Evolutionary conservation across 2,888 invertebrate species (phyloP).

Genomic region (Sipha maydis): DNA sequence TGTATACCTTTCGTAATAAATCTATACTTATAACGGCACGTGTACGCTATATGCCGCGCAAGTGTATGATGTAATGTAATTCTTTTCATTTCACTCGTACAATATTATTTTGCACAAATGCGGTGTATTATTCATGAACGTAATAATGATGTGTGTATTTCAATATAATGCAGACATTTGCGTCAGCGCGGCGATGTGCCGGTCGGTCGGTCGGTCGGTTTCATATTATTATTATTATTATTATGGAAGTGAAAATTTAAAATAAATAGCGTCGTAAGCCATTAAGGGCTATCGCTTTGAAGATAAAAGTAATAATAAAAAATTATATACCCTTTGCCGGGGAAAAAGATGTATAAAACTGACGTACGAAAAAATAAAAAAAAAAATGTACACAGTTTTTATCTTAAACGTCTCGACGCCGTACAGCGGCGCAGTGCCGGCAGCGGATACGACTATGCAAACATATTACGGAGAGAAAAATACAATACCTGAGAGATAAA

Average conservation of each 20-base stretch:
- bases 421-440: not conserved
- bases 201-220: not conserved
- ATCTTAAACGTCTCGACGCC: slow-evolving; percentile 32
- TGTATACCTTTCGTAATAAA: too few species aligned
- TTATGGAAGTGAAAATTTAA: slow-evolving; percentile 52
- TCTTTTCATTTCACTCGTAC: too few species aligned
- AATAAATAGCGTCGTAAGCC: slow-evolving; percentile 55
- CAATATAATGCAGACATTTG: not conserved
- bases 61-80: too few species aligned
- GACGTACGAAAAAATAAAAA: slow-evolving; percentile 10
- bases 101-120: too few species aligned
- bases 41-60: too few species aligned
- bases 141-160: too few species aligned
- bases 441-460: slow-evolving; percentile 32
- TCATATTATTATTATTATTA: not conserved
- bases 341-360: slow-evolving; percentile 34
- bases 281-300: slow-evolving; percentile 55
- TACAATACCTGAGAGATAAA: slow-evolving; percentile 33
- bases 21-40: too few species aligned
- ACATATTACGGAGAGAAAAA: not conserved
- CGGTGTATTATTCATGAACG: too few species aligned
- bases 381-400: slow-evolving; percentile 32
- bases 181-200: not conserved
- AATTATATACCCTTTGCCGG: slow-evolving; percentile 34
- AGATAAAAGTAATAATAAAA: slow-evolving; percentile 59